Percentiles rank a stretch among this genome's conserved stretches.
These are phyloP conservation scores for Polymixis lichenea DNA, from an alignment of 2,888 invertebrate species.

Conservation along the genomic window DNA sequence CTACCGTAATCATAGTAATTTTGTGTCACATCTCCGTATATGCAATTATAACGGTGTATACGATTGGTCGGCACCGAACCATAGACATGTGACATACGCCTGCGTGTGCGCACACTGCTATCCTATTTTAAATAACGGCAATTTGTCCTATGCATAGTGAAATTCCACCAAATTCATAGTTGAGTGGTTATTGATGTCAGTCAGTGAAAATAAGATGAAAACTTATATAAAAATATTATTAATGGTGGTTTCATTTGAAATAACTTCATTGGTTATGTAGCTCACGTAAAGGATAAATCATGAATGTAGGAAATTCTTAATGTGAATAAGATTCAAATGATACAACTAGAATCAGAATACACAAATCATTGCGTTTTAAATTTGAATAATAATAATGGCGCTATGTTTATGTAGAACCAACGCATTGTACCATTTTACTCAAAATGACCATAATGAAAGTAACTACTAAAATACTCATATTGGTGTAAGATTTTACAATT, in stretches of 20 bases:
- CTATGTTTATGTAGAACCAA: conserved; percentile 3
- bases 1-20: conserved; percentile 64
- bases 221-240: conserved; percentile 29
- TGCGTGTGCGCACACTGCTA: conserved; percentile 63
- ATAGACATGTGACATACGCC: conserved; percentile 78
- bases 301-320: conserved; percentile 47
- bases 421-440: conserved; percentile 1
- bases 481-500: background rate
- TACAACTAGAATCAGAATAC: conserved; percentile 31
- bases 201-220: conserved; percentile 53
- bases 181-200: conserved; percentile 72
- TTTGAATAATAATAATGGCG: conserved; percentile 22
- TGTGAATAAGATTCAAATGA: conserved; percentile 60
- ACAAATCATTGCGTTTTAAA: conserved; percentile 19
- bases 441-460: background rate
- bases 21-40: conserved; percentile 66
- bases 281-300: conserved; percentile 47
- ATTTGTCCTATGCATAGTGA: conserved; percentile 72
- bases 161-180: conserved; percentile 67
- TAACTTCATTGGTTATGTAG: conserved; percentile 22
- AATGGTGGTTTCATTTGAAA: conserved; percentile 29
- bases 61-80: conserved; percentile 73
- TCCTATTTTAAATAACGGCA: conserved; percentile 74
- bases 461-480: background rate
- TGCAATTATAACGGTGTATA: conserved; percentile 76